Percentiles rank a stretch among this genome's conserved stretches.
phyloP scores from a whole-genome alignment of 2,888 invertebrate genomes.

The Biston stratarius region DNA sequence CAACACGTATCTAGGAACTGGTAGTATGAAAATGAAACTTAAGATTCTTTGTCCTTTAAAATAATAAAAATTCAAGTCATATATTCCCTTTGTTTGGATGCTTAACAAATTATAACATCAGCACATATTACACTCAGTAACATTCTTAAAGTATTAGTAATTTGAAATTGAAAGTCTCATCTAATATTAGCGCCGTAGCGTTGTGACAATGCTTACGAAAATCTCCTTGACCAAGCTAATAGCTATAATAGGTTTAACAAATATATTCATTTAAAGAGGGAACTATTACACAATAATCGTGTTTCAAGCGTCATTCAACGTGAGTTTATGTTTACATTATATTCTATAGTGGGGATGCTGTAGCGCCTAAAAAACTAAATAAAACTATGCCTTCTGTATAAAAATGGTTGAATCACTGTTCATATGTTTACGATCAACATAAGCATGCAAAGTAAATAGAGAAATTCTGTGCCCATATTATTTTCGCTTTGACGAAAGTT shows the following conservation, averaged over 20 bases:
- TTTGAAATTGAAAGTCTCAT: constrained; percentile 51
- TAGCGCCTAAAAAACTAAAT: not conserved
- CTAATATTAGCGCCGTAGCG: constrained; percentile 50
- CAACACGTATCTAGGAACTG: constrained; percentile 52
- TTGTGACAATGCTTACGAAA: constrained; percentile 76
- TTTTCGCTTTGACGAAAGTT: too few species aligned
- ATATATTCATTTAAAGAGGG: constrained; percentile 74
- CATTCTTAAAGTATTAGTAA: constrained; percentile 30
- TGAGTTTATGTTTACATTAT: constrained; percentile 51
- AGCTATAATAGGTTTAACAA: constrained; percentile 75
- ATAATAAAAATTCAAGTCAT: constrained; percentile 44
- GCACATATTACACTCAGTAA: not conserved
- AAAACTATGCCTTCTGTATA: not conserved
- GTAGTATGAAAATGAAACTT: constrained; percentile 36
- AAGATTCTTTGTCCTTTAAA: constrained; percentile 52
- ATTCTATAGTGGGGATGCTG: constrained; percentile 5
- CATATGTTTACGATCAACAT: not conserved
- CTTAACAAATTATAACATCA: constrained; percentile 17
- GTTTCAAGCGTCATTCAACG: constrained; percentile 60
- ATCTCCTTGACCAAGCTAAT: constrained; percentile 78
- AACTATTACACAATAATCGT: constrained; percentile 72
- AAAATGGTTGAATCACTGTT: not conserved
- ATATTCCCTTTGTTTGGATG: constrained; percentile 35
- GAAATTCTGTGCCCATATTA: too few species aligned
- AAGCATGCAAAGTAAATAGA: too few species aligned